Evolutionary conservation across 1,140 invertebrate genomes (phyloP).

Genomic region (Nasonia vitripennis): DNA sequence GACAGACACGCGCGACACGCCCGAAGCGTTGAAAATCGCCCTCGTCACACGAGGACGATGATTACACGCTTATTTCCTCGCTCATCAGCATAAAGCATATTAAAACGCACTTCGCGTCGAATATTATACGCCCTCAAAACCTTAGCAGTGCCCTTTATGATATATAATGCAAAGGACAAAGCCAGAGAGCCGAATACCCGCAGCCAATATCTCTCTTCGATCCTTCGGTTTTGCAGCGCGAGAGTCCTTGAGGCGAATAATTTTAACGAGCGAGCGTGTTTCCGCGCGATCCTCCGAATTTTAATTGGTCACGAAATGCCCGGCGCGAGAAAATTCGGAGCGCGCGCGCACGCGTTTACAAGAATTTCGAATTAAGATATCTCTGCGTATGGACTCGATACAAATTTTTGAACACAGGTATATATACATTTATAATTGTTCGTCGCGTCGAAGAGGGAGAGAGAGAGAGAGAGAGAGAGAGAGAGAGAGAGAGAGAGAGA

Average conservation of each 20-base stretch:
- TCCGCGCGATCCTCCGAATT: slow-evolving; percentile 54
- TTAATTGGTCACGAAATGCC: slow-evolving; percentile 62
- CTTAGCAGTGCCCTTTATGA: not conserved
- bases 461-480: too few relatives aligned
- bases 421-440: not conserved
- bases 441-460: not conserved
- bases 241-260: slow-evolving; percentile 60
- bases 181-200: not conserved
- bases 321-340: slow-evolving; percentile 5
- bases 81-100: slow-evolving; percentile 52
- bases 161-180: not conserved
- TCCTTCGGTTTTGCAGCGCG: not conserved
- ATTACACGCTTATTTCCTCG: slow-evolving; percentile 30
- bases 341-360: not conserved
- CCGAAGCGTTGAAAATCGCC: slow-evolving; percentile 41
- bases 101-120: slow-evolving; percentile 35
- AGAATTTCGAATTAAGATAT: slow-evolving; percentile 45
- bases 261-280: slow-evolving; percentile 67
- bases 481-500: too few relatives aligned
- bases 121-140: not conserved
- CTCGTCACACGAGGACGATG: slow-evolving; percentile 23
- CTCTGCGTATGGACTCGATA: not conserved
- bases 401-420: not conserved
- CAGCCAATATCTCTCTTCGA: slow-evolving; percentile 35
- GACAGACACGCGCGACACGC: slow-evolving; percentile 2